Percentiles rank a stretch among this genome's conserved stretches.
These are phyloP conservation scores for Chaetodon trifascialis DNA, from an alignment of 2,113 vertebrate species.

Conservation along the genomic window DNA sequence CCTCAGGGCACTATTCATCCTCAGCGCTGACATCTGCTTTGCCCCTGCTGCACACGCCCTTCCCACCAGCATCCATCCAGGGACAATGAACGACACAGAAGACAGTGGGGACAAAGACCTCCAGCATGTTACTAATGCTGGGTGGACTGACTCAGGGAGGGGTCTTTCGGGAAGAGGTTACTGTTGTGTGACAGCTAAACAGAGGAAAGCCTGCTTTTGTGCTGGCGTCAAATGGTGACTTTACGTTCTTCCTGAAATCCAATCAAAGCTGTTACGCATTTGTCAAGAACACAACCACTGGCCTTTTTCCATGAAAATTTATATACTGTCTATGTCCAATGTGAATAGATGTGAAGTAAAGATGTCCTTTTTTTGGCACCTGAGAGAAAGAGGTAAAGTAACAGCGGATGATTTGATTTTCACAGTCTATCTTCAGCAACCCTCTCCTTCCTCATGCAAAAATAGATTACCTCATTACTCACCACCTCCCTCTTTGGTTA, in stretches of 20 bases:
- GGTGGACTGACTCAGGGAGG: constrained; percentile 26
- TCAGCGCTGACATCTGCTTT: constrained; percentile 68
- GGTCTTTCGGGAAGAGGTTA: constrained; percentile 20
- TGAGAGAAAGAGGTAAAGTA: constrained; percentile 14
- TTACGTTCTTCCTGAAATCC: background rate
- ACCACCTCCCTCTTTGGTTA: constrained; percentile 38
- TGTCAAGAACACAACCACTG: background rate
- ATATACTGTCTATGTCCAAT: too few relatives aligned
- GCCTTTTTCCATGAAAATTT: background rate
- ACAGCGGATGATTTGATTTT: constrained; percentile 44
- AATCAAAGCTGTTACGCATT: background rate
- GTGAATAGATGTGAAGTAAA: background rate
- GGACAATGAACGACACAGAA: constrained; percentile 63
- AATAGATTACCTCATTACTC: constrained; percentile 50
- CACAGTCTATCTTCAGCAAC: background rate
- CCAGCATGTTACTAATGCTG: constrained; percentile 9
- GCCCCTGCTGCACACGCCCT: constrained; percentile 40
- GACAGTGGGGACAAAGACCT: constrained; percentile 50
- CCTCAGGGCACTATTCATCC: constrained; percentile 66
- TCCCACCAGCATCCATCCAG: constrained; percentile 51
- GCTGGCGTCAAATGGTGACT: background rate
- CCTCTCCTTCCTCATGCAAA: constrained; percentile 28
- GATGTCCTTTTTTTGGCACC: constrained; percentile 13
- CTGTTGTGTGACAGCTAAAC: constrained; percentile 6
- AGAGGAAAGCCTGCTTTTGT: constrained; percentile 18